Evolutionary conservation across 1,140 invertebrate genomes (phyloP).

Genomic region (Drosophila grimshawi): DNA sequence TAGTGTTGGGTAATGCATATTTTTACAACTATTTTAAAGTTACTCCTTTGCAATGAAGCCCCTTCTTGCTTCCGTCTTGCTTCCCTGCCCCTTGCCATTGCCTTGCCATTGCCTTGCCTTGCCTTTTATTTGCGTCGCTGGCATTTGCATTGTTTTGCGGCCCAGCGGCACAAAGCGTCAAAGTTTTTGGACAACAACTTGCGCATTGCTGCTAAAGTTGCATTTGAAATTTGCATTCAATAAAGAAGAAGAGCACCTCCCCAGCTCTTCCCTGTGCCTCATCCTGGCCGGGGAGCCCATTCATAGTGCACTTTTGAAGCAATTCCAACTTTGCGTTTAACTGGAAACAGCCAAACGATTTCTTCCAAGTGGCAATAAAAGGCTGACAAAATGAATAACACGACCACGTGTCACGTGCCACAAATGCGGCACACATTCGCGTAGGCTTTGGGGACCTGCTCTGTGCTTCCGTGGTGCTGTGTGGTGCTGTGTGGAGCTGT

Average conservation of each 20-base stretch:
- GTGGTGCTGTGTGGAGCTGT: too few relatives aligned
- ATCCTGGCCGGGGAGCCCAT: too few relatives aligned
- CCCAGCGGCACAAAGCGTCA: constrained; percentile 33
- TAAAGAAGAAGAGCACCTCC: constrained; percentile 4
- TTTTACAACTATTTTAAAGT: constrained; percentile 55
- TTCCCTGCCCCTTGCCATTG: not conserved
- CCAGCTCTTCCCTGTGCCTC: not conserved
- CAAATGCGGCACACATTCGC: constrained; percentile 7
- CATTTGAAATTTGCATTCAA: constrained; percentile 52
- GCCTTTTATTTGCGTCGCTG: constrained; percentile 17
- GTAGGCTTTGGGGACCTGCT: not conserved
- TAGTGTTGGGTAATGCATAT: constrained; percentile 42
- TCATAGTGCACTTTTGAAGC: not conserved
- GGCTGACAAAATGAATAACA: constrained; percentile 28
- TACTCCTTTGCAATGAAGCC: constrained; percentile 27
- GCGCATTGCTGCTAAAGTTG: constrained; percentile 29
- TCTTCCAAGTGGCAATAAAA: constrained; percentile 27
- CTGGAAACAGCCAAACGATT: not conserved
- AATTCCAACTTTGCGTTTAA: not conserved
- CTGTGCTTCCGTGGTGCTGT: too few relatives aligned
- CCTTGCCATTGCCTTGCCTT: not conserved
- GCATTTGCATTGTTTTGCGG: constrained; percentile 43
- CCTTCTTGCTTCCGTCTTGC: not conserved
- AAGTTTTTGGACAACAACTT: constrained; percentile 23
- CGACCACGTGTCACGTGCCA: constrained; percentile 16